A percentile compares a stretch with the other conserved stretches of the same genome.
Conservation (phyloP, 2,113 vertebrate species). For the Etia nguti region DNA sequence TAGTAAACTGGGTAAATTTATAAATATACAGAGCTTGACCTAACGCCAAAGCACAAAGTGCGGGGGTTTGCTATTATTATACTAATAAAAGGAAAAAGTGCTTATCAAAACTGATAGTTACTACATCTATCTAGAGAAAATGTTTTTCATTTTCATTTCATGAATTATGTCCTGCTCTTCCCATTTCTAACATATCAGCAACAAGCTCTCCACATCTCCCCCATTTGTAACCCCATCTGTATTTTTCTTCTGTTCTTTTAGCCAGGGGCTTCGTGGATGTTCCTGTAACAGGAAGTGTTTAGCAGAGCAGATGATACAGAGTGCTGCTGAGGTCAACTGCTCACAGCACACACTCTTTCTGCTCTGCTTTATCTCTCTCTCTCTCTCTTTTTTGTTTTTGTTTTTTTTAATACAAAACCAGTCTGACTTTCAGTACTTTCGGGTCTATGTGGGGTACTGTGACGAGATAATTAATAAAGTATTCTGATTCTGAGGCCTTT, state of each 20-base stretch:
- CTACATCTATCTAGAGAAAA: neutral
- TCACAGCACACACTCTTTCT: neutral
- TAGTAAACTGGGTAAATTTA: neutral
- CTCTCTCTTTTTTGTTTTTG: fast-evolving
- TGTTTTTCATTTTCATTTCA: neutral
- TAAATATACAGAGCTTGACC: neutral
- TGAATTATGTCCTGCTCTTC: slow-evolving; percentile 13
- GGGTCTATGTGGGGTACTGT: neutral
- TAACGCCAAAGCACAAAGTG: neutral
- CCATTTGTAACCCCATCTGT: neutral
- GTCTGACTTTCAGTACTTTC: neutral
- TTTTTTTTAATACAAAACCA: neutral
- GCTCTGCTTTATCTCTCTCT: neutral
- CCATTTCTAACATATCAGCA: neutral
- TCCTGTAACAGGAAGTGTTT: slow-evolving; percentile 57
- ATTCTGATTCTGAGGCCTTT: neutral
- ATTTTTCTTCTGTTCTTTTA: neutral
- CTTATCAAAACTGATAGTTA: neutral
- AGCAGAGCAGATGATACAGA: slow-evolving; percentile 36
- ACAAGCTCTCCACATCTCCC: neutral
- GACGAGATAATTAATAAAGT: neutral
- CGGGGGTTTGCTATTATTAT: neutral
- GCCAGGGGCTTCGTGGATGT: neutral
- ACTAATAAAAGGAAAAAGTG: neutral
- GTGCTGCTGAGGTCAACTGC: slow-evolving; percentile 32